These are phyloP conservation scores for Microctonus aethiopoides DNA, from an alignment of 2,888 invertebrate species.

Conservation along the genomic window DNA sequence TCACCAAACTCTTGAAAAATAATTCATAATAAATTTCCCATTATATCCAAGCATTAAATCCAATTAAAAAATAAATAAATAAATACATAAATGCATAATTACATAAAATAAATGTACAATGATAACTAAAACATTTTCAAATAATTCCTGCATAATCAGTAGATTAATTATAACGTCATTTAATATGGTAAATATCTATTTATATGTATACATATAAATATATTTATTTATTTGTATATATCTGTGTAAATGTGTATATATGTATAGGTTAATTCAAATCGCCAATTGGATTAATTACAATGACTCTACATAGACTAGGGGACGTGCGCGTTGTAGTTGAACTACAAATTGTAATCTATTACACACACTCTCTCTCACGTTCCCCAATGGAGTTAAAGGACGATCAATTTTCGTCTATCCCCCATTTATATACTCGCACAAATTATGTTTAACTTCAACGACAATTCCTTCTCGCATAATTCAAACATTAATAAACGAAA, in stretches of 20 bases:
- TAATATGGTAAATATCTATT: neutral
- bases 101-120: neutral
- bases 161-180: conserved; percentile 9
- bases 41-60: too few relatives aligned
- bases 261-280: conserved; percentile 21
- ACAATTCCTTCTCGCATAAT: neutral
- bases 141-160: neutral
- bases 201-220: neutral
- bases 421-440: neutral
- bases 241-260: neutral
- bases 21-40: too few relatives aligned
- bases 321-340: conserved; percentile 8
- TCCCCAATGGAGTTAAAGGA: conserved; percentile 11
- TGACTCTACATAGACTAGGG: conserved; percentile 4
- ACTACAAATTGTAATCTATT: conserved; percentile 34
- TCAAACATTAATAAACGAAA: neutral
- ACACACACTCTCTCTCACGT: conserved; percentile 8
- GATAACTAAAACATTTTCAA: neutral
- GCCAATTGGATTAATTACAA: conserved; percentile 30
- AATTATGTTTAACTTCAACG: neutral
- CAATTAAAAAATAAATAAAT: too few relatives aligned
- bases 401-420: conserved; percentile 9
- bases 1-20: too few relatives aligned
- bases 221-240: neutral
- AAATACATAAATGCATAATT: neutral